Percentiles rank a stretch among this genome's conserved stretches.
Evolutionary conservation across 1,140 invertebrate genomes (phyloP).

Genomic region (Cotesia chilonis): DNA sequence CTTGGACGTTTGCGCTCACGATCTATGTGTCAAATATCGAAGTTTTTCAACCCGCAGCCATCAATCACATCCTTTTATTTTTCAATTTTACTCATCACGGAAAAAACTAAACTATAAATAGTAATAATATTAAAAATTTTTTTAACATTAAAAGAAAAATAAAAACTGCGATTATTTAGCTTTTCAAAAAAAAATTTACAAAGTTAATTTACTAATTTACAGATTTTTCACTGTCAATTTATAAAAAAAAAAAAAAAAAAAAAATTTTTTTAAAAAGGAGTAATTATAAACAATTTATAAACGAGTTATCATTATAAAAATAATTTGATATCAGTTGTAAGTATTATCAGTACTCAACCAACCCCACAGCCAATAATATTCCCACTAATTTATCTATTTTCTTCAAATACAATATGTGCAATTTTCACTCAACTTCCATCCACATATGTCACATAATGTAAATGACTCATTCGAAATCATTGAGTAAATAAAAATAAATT

Average conservation of each 20-base stretch:
- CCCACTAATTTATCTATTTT: conserved; percentile 21
- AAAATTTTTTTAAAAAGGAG: no score
- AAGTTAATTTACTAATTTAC: no score
- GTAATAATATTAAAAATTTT: no score
- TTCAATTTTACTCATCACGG: no score
- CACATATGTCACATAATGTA: conserved; percentile 51
- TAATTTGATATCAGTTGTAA: conserved; percentile 48
- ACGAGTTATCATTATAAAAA: conserved; percentile 47
- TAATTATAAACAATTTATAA: no score
- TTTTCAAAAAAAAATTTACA: no score
- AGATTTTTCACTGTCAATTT: no score
- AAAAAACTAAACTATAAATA: no score
- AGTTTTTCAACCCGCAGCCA: conserved; percentile 18
- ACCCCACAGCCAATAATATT: conserved; percentile 29
- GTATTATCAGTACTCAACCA: conserved; percentile 51
- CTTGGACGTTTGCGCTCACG: conserved; percentile 12
- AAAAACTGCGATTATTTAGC: no score
- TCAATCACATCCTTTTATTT: not conserved
- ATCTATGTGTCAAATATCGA: not conserved
- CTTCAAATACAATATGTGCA: conserved; percentile 41
- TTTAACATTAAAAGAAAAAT: no score
- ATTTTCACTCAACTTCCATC: not conserved
- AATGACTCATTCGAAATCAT: not conserved
- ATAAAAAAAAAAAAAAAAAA: no score
- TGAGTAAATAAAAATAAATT: not conserved